A percentile compares a stretch with the other conserved stretches of the same genome.
These are phyloP conservation scores for Euplagia quadripunctaria DNA, from an alignment of 2,888 invertebrate species.

Conservation along the genomic window DNA sequence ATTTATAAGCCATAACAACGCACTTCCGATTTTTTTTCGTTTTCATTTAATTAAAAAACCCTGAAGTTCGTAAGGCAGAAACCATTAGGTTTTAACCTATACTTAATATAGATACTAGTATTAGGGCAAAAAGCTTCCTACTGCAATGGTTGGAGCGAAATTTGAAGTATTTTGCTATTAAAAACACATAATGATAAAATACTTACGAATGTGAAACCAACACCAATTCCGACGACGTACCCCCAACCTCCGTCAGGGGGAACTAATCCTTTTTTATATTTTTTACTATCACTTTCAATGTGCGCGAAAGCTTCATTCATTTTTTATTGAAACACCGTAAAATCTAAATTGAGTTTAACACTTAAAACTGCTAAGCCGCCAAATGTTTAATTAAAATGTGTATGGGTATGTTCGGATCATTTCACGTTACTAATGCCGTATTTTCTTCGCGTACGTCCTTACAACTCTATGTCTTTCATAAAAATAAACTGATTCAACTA, in stretches of 20 bases:
- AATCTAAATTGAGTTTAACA: neutral
- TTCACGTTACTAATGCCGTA: constrained; percentile 18
- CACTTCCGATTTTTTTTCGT: too few species aligned
- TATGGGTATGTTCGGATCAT: neutral
- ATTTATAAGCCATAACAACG: too few species aligned
- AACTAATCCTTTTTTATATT: constrained; percentile 60
- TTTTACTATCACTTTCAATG: constrained; percentile 58
- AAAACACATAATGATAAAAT: constrained; percentile 11
- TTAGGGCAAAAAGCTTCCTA: neutral
- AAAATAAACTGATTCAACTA: constrained; percentile 47
- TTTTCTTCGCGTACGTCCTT: constrained; percentile 58
- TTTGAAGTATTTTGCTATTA: neutral
- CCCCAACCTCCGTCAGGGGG: constrained; percentile 95
- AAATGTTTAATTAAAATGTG: neutral
- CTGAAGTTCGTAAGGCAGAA: too few species aligned
- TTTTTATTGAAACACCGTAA: constrained; percentile 31
- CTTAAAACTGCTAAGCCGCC: neutral
- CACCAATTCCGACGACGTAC: constrained; percentile 91
- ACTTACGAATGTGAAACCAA: constrained; percentile 92
- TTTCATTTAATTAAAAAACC: too few species aligned
- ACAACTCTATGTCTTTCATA: constrained; percentile 52
- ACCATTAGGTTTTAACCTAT: too few species aligned
- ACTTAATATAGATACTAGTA: neutral
- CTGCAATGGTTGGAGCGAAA: neutral
- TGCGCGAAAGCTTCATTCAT: constrained; percentile 85